Evolutionary conservation across 1,140 invertebrate genomes (phyloP), one percentile per base, ranked within the genome.

Genomic region (Drosophila suzukii): DNA sequence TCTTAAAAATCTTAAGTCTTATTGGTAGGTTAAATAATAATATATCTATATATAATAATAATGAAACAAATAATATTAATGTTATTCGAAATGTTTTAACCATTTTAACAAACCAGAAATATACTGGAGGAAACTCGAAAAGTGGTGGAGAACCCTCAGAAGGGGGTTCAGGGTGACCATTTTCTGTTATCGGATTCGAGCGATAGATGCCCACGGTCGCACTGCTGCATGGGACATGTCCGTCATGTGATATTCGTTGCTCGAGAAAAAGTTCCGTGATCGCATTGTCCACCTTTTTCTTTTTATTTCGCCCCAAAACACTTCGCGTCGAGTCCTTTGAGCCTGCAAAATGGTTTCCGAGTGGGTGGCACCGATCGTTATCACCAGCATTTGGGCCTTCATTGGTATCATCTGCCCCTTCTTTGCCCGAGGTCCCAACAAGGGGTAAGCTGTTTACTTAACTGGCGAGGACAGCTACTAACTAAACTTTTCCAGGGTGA

Each of bases 391-490:
- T 49, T 98, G 97, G 97, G 96, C 94, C 57, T 94, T 95, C 8
- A 95, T 98, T 55, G 97, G 97, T 47, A 95, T 97, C 71, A 95
- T 96, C 13, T 93, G 97, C 65, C 97, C 97, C 10, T 95, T 97
- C 90, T 94, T 98, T 74, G 97, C 97, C 17, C 97, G 97, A 93
- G 96, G 97, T 59, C 96, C 96, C 20, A 98, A 98, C 93, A 95
- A 96, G 93, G 97, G 90, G 90, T 91, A 67, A 85, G 76, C 66
- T 53, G 32, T 38, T 34, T 68, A 41, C 51, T 49, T 36, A 39
- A 57, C 39, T 50, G 24, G 5, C 20, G 3, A 11, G 27, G 41
- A 36, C 20, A 30, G 6, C 49, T 13, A 44, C n/a, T 20, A 34
- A 11, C 7, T 13, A 47, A 39, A 56, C 65, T 63, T 0, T 46